These are phyloP conservation scores for Drosophila quasianomalipes DNA, from an alignment of 2,888 invertebrate species.

Conservation along the genomic window DNA sequence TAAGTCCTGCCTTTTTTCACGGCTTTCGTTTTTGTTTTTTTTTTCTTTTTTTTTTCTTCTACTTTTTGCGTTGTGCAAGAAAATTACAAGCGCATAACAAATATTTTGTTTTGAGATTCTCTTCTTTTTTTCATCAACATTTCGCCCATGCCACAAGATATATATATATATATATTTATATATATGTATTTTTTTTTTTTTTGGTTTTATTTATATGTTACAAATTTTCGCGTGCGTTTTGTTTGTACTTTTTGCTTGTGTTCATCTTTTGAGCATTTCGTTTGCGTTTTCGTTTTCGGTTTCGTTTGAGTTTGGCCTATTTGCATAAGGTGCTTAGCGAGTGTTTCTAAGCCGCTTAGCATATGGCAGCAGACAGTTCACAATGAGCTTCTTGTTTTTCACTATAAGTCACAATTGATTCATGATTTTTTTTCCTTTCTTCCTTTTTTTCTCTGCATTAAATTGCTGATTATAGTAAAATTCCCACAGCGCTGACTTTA, in stretches of 20 bases:
- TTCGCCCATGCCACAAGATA: slow-evolving; percentile 1
- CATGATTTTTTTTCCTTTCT: neutral
- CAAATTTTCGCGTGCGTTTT: slow-evolving; percentile 53
- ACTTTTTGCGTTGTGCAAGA: slow-evolving; percentile 43
- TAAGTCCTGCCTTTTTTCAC: slow-evolving; percentile 45
- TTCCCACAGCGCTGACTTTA: slow-evolving; percentile 57
- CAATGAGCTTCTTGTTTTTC: slow-evolving; percentile 5
- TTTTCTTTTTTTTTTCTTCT: slow-evolving; percentile 15
- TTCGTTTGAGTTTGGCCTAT: slow-evolving; percentile 42
- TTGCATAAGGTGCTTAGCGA: slow-evolving; percentile 74
- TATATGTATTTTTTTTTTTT: neutral
- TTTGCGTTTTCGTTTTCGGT: slow-evolving; percentile 13
- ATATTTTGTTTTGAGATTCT: slow-evolving; percentile 75
- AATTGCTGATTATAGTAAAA: slow-evolving; percentile 9
- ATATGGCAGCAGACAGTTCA: slow-evolving; percentile 37
- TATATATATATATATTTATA: neutral
- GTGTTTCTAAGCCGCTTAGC: slow-evolving; percentile 71
- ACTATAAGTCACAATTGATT: slow-evolving; percentile 38
- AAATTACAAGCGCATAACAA: slow-evolving; percentile 80
- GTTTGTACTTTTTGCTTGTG: slow-evolving; percentile 19
- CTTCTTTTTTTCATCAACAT: slow-evolving; percentile 26
- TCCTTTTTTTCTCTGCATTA: neutral
- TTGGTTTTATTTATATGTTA: slow-evolving; percentile 25
- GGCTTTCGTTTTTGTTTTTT: slow-evolving; percentile 43
- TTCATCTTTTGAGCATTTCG: slow-evolving; percentile 20